These are phyloP conservation scores for Anas platyrhynchos DNA, from an alignment of 2,113 vertebrate genomes.

Conservation along the genomic window DNA sequence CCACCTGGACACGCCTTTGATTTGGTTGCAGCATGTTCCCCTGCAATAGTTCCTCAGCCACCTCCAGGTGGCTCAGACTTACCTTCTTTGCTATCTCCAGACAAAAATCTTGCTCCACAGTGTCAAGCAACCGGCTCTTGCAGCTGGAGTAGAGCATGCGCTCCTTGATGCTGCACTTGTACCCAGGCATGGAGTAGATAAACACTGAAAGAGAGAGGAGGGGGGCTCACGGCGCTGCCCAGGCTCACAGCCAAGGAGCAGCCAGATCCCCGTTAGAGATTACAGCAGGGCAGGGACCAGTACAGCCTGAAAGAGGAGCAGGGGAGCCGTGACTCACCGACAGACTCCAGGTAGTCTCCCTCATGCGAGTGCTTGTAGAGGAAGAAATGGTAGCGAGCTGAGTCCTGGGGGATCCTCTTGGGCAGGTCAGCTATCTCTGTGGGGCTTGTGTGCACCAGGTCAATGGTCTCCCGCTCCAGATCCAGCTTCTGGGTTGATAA, in stretches of 20 bases:
- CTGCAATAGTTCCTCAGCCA: neutral
- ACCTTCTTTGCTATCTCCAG: conserved; percentile 97
- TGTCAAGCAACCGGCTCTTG: conserved; percentile 94
- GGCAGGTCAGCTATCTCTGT: conserved; percentile 90
- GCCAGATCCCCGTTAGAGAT: neutral
- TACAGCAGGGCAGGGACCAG: neutral
- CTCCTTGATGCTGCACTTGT: conserved; percentile 97
- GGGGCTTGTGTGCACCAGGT: conserved; percentile 92
- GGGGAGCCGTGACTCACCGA: conserved; percentile 80
- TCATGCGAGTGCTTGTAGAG: conserved; percentile 94
- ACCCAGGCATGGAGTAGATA: conserved; percentile 98
- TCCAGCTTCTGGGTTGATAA: conserved; percentile 86
- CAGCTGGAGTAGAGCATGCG: conserved; percentile 99
- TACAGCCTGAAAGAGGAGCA: no score
- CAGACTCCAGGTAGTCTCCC: conserved; percentile 90
- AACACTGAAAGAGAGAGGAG: conserved; percentile 84
- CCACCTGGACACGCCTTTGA: neutral
- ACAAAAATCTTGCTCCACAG: conserved; percentile 91
- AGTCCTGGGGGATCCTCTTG: conserved; percentile 88
- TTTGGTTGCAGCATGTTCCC: neutral
- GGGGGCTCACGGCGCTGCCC: accelerated
- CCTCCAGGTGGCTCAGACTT: neutral
- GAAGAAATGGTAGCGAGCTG: conserved; percentile 96
- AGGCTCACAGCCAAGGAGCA: accelerated
- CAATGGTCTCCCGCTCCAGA: conserved; percentile 91